phyloP scores from a whole-genome alignment of 2,113 vertebrate species.

The Hippocampus abdominalis region DNA sequence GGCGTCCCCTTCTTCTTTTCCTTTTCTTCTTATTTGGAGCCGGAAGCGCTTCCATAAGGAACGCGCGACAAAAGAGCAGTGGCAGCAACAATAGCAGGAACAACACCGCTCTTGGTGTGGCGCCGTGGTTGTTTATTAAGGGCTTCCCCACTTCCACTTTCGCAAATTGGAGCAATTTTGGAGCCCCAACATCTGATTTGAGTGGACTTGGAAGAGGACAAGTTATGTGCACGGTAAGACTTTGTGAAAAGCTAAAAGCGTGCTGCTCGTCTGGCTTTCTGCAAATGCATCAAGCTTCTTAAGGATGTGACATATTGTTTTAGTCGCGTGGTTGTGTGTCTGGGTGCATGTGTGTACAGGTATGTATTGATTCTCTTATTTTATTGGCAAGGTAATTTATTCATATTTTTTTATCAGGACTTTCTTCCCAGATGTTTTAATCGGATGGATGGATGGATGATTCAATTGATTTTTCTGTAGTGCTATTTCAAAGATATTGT shows the following conservation, averaged over 20 bases:
- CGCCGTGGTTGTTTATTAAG: neutral
- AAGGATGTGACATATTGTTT: neutral
- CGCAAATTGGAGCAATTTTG: neutral
- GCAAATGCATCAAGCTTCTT: neutral
- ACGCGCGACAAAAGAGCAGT: neutral
- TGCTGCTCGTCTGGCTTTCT: neutral
- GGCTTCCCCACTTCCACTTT: neutral
- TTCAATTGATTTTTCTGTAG: too few relatives aligned
- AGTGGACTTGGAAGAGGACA: neutral
- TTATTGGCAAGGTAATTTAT: too few relatives aligned
- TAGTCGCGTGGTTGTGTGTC: neutral
- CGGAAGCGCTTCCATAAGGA: slow-evolving; percentile 3
- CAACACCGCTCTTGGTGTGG: neutral
- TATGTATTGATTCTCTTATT: neutral
- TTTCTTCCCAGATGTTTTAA: too few relatives aligned
- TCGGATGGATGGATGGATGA: too few relatives aligned
- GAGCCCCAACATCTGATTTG: neutral
- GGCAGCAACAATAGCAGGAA: neutral
- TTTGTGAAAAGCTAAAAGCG: neutral
- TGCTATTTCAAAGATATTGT: too few relatives aligned
- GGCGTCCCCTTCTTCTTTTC: neutral
- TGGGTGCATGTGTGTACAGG: neutral
- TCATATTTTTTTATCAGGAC: too few relatives aligned
- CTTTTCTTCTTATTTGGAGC: neutral
- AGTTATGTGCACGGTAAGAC: neutral